Base-by-base conservation (phyloP, 2,888 invertebrate genomes). In the Eurytoma californica region DNA sequence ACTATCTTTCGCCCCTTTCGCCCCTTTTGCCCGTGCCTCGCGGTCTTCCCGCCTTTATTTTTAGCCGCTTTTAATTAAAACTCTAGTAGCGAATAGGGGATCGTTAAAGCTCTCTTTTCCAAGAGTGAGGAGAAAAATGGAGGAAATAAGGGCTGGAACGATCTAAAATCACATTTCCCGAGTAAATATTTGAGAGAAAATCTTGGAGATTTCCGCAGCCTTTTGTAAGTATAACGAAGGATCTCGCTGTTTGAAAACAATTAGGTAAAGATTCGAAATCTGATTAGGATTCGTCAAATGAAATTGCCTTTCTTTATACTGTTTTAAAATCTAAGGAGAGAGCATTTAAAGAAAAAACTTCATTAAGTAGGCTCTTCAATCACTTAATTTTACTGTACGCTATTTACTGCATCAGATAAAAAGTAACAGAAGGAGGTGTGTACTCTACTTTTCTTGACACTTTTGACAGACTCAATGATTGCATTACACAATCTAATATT, bases 111-210 rank as follows among this genome's bases (percentile, higher is more conserved):
- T 12, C 14, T 68, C 55, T 68, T 51, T 47, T n/a, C 2, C 2
- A 30, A 12, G 20, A 24, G 24, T 28, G 30, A 4, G 12, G 3
- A 57, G 58, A 18, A 20, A 12, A 12, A 18, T 18, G 13, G 58
- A 28, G 13, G 30, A 7, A 30, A 39, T 39, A 39, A 24, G 0
- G 60, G 5, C 4, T 9, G 3, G 14, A 20, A 5, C 60, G 20
- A 24, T 24, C 16, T 24, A 49, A 51, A 66, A 66, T 66, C 49
- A 51, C 51, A 24, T 66, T 66, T 66, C 16, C n/a, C 20, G 24
- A 24, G 66, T 20, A 66, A 66, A 66, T 51, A 49, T 51, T 66
- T 66, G 66, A 39, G 24, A 49, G 49, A 66, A 49, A 66, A 51
- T 66, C 2, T 24, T 18, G 49, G 14, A 30, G 30, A 61, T 28